Percentiles rank a stretch among this genome's conserved stretches.
These are phyloP conservation scores for Leistus spinibarbis DNA, from an alignment of 2,888 invertebrate species.

Conservation along the genomic window DNA sequence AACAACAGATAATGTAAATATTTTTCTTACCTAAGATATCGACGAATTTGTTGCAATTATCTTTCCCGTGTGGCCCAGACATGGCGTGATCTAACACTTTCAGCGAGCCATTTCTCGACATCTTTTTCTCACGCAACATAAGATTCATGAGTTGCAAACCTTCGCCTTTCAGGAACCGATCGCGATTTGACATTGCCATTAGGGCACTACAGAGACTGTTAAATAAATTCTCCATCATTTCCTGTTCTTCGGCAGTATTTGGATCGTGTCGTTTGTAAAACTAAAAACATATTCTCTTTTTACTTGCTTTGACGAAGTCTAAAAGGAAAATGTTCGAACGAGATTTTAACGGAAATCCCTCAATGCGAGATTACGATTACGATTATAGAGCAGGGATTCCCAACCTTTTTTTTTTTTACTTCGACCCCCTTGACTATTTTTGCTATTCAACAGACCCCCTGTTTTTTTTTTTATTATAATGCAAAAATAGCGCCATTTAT, in stretches of 20 bases:
- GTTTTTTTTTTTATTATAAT: background rate
- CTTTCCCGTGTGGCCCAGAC: slow-evolving; percentile 89
- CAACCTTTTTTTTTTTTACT: too few relatives aligned
- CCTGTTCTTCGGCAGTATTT: slow-evolving; percentile 87
- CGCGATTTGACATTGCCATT: slow-evolving; percentile 86
- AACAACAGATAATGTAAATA: background rate
- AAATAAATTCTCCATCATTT: slow-evolving; percentile 99
- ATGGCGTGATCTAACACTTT: slow-evolving; percentile 98
- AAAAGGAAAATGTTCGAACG: too few relatives aligned
- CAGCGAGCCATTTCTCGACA: slow-evolving; percentile 93
- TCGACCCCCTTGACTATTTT: too few relatives aligned
- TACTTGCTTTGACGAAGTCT: too few relatives aligned
- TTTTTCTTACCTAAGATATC: slow-evolving; percentile 80
- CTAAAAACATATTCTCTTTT: too few relatives aligned
- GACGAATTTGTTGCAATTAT: slow-evolving; percentile 97
- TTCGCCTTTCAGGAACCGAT: slow-evolving; percentile 93
- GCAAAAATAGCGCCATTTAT: too few relatives aligned
- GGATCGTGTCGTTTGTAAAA: slow-evolving; percentile 96
- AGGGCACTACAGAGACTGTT: slow-evolving; percentile 93
- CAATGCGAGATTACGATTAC: too few relatives aligned
- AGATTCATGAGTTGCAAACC: slow-evolving; percentile 99
- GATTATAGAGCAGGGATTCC: too few relatives aligned
- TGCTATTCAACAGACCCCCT: too few relatives aligned
- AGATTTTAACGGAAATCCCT: too few relatives aligned
- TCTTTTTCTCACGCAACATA: slow-evolving; percentile 97